A percentile compares a stretch with the other conserved stretches of the same genome.
These are phyloP conservation scores for Lasioglossum vierecki DNA, from an alignment of 2,888 invertebrate species.

Conservation along the genomic window DNA sequence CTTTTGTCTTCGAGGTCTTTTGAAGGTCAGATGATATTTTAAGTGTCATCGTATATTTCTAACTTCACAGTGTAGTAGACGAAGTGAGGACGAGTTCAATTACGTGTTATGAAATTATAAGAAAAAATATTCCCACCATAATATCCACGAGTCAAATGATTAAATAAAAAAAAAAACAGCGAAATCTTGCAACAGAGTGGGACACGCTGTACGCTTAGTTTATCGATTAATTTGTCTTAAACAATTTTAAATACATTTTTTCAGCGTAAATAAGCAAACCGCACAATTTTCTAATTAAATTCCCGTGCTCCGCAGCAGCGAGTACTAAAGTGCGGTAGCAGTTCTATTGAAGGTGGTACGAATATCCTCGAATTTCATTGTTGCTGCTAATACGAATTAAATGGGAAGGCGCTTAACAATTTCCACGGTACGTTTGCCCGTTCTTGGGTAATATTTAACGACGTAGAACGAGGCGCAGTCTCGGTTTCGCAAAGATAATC, in stretches of 20 bases:
- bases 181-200: background rate
- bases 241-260: background rate
- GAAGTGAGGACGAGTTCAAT: no score
- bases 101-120: no score
- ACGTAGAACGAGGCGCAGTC: background rate
- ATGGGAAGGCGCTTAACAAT: background rate
- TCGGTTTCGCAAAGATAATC: conserved; percentile 29
- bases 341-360: background rate
- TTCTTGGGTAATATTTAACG: background rate
- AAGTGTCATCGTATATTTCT: background rate
- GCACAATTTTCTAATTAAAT: background rate
- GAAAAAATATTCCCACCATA: background rate
- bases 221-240: background rate
- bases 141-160: background rate
- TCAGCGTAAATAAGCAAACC: background rate
- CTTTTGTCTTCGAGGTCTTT: no score
- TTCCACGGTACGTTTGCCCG: background rate
- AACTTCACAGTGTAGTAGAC: background rate
- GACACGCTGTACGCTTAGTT: background rate
- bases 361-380: conserved; percentile 1
- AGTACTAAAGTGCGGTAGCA: background rate
- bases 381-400: background rate
- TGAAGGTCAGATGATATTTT: no score
- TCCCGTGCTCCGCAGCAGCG: background rate
- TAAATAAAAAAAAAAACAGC: no score